Evolutionary conservation across 2,797 vertebrate species (phyloP).

Genomic region (Ptychobarbus kaznakovi): DNA sequence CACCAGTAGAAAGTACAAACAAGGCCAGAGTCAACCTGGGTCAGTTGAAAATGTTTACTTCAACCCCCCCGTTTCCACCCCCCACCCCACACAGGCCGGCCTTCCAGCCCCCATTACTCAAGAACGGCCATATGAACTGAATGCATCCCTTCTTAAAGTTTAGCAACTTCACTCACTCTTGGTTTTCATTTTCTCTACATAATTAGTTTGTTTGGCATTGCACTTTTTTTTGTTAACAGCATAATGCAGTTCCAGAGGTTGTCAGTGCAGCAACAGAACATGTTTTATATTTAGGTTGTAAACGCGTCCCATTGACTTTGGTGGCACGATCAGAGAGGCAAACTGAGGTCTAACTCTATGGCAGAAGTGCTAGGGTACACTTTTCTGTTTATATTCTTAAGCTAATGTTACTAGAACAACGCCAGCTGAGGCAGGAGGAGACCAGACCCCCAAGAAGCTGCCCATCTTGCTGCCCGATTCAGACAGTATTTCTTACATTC

Average conservation of each 20-base stretch:
- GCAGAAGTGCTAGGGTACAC: constrained; percentile 19
- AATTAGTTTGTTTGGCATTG: constrained; percentile 7
- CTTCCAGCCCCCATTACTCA: constrained; percentile 53
- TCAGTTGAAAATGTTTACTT: constrained; percentile 86
- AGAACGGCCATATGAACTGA: constrained; percentile 55
- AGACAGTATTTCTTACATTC: constrained; percentile 68
- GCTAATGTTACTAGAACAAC: constrained; percentile 40
- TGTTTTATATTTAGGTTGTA: neutral
- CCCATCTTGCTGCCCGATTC: constrained; percentile 45
- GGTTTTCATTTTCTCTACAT: neutral
- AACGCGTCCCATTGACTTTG: neutral
- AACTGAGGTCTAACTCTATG: neutral
- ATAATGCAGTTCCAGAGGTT: constrained; percentile 10
- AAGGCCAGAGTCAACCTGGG: constrained; percentile 84
- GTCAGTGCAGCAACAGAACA: neutral
- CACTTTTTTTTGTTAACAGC: constrained; percentile 1
- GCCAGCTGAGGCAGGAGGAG: neutral
- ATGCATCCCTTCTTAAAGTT: constrained; percentile 49
- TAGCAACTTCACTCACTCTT: neutral
- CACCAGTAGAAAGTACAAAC: constrained; percentile 88
- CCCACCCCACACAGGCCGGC: constrained; percentile 40
- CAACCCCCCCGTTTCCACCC: constrained; percentile 62
- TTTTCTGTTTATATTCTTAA: constrained; percentile 42
- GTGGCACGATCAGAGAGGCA: neutral
- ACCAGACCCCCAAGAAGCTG: constrained; percentile 32